phyloP scores from a whole-genome alignment of 2,113 vertebrate species.

The Sclerurus mexicanus region DNA sequence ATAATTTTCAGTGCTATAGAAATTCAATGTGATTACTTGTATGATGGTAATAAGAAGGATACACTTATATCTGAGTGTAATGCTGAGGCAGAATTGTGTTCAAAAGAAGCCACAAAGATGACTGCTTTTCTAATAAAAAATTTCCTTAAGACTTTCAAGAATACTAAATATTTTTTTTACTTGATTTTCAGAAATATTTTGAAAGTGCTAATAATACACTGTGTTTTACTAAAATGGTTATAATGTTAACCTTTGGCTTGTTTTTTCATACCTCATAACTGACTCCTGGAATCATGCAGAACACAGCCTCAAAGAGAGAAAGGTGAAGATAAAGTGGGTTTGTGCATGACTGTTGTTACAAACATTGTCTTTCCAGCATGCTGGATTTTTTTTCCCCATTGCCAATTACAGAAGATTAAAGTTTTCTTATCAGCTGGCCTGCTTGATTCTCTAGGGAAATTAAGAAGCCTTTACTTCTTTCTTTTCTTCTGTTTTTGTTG shows the following conservation, averaged over 20 bases:
- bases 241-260: not conserved
- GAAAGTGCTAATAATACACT: not conserved
- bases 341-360: not conserved
- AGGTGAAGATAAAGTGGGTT: not conserved
- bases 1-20: not conserved
- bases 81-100: not conserved
- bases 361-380: not conserved
- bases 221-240: not conserved
- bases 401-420: not conserved
- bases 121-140: slow-evolving; percentile 38
- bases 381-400: not conserved
- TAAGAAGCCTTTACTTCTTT: not conserved
- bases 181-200: slow-evolving; percentile 15
- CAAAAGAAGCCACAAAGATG: not conserved
- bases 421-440: not conserved
- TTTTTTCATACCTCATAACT: slow-evolving; percentile 24
- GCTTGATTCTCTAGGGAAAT: not conserved
- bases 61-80: not conserved
- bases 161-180: slow-evolving; percentile 41
- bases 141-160: not conserved
- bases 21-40: not conserved
- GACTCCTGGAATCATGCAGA: not conserved
- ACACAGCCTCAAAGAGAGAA: not conserved
- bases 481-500: not conserved
- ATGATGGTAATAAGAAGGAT: not conserved